Evolutionary conservation across 2,797 vertebrate species (phyloP).

Genomic region (Anniella stebbinsi): DNA sequence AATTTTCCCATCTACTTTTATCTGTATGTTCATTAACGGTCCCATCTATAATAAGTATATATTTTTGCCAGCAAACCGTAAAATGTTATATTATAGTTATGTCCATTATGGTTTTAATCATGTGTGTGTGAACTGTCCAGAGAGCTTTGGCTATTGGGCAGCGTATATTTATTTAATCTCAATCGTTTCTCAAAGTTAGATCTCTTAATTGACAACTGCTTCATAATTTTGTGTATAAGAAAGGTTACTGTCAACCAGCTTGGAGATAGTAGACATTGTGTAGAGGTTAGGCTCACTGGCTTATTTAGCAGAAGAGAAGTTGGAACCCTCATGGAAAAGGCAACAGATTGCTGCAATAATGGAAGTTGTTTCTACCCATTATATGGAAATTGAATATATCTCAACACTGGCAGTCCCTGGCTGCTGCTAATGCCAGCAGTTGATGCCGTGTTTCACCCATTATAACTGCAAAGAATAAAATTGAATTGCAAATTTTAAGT

Average conservation of each 20-base stretch:
- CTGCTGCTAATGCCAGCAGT: neutral
- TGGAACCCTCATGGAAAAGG: neutral
- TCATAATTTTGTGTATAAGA: neutral
- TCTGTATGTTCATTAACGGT: neutral
- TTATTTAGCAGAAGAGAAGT: neutral
- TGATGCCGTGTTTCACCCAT: neutral
- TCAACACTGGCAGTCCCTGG: conserved; percentile 24
- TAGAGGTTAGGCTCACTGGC: neutral
- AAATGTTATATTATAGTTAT: neutral
- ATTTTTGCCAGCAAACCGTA: neutral
- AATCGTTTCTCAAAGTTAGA: neutral
- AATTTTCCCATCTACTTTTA: neutral
- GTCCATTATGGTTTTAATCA: neutral
- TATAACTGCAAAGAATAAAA: conserved; percentile 10
- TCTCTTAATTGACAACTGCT: neutral
- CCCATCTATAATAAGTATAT: neutral
- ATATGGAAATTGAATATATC: conserved; percentile 30
- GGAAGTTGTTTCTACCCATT: conserved; percentile 28
- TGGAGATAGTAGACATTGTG: neutral
- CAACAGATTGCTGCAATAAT: conserved; percentile 31
- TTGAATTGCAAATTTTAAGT: conserved; percentile 22
- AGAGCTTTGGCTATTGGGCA: neutral
- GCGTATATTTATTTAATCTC: neutral
- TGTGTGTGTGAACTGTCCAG: neutral
- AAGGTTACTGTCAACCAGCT: neutral